Evolutionary conservation across 2,888 invertebrate species (phyloP).

Genomic region (Corythucha ciliata): DNA sequence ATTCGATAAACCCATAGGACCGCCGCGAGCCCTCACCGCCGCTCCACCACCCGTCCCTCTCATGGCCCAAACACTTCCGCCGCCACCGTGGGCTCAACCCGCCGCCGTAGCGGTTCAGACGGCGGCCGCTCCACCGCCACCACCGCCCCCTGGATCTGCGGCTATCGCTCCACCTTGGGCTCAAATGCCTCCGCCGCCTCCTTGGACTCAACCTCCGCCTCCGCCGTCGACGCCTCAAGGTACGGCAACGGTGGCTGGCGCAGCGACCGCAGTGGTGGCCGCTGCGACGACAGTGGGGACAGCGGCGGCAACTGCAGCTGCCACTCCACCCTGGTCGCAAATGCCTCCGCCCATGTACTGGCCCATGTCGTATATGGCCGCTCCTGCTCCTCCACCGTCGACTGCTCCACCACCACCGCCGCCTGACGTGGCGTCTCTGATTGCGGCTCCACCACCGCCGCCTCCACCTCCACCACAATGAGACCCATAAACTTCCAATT

Average conservation of each 20-base stretch:
- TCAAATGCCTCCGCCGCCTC: constrained; percentile 25
- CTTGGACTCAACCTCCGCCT: constrained; percentile 29
- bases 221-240: constrained; percentile 32
- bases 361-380: constrained; percentile 25
- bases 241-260: constrained; percentile 30
- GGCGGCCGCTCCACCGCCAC: constrained; percentile 42
- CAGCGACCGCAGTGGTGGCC: constrained; percentile 37
- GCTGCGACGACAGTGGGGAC: constrained; percentile 20
- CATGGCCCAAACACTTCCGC: constrained; percentile 44
- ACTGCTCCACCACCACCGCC: constrained; percentile 40
- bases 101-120: constrained; percentile 37
- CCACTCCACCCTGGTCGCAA: constrained; percentile 42
- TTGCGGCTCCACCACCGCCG: constrained; percentile 61
- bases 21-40: constrained; percentile 58
- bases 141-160: constrained; percentile 43
- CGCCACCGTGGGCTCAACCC: constrained; percentile 44
- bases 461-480: constrained; percentile 43
- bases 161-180: constrained; percentile 30
- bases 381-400: constrained; percentile 36
- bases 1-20: constrained; percentile 46
- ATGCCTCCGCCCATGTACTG: constrained; percentile 32
- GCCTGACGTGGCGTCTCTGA: constrained; percentile 40
- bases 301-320: constrained; percentile 42
- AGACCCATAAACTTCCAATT: no score
- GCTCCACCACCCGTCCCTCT: constrained; percentile 45